These are phyloP conservation scores for Geotrypetes seraphini DNA, from an alignment of 2,797 vertebrate species.

Conservation along the genomic window DNA sequence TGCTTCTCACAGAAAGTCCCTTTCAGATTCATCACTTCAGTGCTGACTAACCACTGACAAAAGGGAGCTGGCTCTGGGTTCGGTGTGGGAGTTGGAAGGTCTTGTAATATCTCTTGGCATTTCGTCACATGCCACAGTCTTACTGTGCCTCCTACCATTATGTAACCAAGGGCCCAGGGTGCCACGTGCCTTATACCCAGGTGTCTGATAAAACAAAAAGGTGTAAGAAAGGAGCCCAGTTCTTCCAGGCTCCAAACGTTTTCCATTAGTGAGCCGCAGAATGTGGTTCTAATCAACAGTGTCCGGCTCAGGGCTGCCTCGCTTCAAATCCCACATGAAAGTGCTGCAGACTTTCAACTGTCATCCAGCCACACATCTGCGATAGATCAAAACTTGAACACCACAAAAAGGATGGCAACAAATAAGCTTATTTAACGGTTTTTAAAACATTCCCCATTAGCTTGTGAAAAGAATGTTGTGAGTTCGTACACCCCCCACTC, in stretches of 20 bases:
- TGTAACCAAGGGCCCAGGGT: no score
- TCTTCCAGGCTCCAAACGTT: conserved; percentile 27
- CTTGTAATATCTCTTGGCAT: no score
- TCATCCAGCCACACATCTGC: conserved; percentile 13
- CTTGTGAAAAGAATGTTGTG: conserved; percentile 6
- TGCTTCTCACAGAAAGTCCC: no score
- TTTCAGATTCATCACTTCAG: no score
- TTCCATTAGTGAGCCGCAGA: conserved; percentile 21
- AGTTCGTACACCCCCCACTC: no score
- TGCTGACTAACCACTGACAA: no score
- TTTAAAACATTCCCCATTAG: background rate
- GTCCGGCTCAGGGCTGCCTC: conserved; percentile 26
- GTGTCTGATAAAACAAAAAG: no score
- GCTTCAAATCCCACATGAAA: conserved; percentile 39
- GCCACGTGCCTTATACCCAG: no score
- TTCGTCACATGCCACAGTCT: no score
- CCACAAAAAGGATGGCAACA: conserved; percentile 23
- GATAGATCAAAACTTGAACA: conserved; percentile 14
- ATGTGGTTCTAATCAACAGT: conserved; percentile 34
- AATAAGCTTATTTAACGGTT: conserved; percentile 10
- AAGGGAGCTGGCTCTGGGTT: no score
- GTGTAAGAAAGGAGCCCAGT: conserved; percentile 16
- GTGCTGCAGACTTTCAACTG: conserved; percentile 17
- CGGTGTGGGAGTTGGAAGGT: no score
- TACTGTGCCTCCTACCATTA: no score